Percentiles rank a stretch among this genome's conserved stretches.
phyloP scores from a whole-genome alignment of 2,113 vertebrate genomes.

The Paedocypris sp. region DNA sequence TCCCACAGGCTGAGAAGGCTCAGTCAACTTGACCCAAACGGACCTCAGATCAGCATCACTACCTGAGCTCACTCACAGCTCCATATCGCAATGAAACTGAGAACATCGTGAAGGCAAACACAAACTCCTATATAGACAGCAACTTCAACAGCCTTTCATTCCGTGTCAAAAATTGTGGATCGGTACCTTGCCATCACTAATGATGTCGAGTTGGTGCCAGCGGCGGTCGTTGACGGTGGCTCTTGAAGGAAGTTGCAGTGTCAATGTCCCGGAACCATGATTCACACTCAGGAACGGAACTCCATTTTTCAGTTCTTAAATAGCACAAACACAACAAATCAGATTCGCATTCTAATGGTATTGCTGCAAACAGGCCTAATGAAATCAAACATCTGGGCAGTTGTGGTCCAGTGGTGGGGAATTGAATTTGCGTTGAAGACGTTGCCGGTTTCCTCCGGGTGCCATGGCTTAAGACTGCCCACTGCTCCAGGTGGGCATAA shows the following conservation, averaged over 20 bases:
- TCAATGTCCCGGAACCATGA: conserved; percentile 69
- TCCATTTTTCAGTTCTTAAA: conserved; percentile 69
- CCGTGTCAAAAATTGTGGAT: not conserved
- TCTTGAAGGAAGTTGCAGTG: conserved; percentile 59
- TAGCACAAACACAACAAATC: conserved; percentile 14
- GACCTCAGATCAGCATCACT: not conserved
- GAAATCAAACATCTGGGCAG: too few relatives aligned
- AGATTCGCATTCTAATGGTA: too few relatives aligned
- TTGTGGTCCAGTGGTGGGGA: too few relatives aligned
- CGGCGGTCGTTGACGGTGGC: conserved; percentile 64
- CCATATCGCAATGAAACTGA: not conserved
- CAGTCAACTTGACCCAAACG: not conserved
- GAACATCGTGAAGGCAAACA: not conserved
- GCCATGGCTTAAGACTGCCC: too few relatives aligned
- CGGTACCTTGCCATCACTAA: conserved; percentile 71
- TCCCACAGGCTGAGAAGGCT: not conserved
- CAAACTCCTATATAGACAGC: not conserved
- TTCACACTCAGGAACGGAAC: conserved; percentile 66
- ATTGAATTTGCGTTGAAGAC: too few relatives aligned
- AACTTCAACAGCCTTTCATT: not conserved
- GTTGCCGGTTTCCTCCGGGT: too few relatives aligned
- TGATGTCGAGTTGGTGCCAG: conserved; percentile 77
- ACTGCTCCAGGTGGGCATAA: too few relatives aligned
- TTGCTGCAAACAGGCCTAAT: too few relatives aligned
- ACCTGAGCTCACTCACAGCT: not conserved